phyloP scores from a whole-genome alignment of 1,140 invertebrate species.

The Pseudomyrmex flavicornis region DNA sequence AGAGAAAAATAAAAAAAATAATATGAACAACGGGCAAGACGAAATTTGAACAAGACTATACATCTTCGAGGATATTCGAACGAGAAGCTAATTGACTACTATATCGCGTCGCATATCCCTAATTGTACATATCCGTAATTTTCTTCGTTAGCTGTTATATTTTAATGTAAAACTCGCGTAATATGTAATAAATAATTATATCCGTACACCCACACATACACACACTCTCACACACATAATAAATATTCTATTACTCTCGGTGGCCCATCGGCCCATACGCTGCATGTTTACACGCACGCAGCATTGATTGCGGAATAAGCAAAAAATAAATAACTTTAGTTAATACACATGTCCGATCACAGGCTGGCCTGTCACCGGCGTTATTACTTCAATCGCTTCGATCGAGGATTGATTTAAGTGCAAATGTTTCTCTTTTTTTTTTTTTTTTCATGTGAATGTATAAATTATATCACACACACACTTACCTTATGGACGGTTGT shows the following conservation, averaged over 20 bases:
- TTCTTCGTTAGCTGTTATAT: constrained; percentile 63
- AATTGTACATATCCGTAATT: constrained; percentile 72
- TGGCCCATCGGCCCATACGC: constrained; percentile 37
- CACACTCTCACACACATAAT: constrained; percentile 30
- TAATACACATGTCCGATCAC: constrained; percentile 37
- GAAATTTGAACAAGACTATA: constrained; percentile 20
- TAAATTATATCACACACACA: constrained; percentile 64
- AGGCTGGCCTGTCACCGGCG: constrained; percentile 63
- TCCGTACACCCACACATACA: constrained; percentile 38
- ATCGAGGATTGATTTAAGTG: constrained; percentile 48
- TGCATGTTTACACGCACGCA: constrained; percentile 57
- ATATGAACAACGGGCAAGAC: constrained; percentile 5
- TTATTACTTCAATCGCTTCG: neutral
- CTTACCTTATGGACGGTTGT: constrained; percentile 49
- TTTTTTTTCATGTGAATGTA: constrained; percentile 64
- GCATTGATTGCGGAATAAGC: neutral
- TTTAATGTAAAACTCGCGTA: constrained; percentile 50
- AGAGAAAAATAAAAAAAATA: neutral
- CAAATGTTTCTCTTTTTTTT: constrained; percentile 58
- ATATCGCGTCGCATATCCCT: constrained; percentile 64
- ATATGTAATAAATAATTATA: constrained; percentile 44
- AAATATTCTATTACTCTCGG: constrained; percentile 10
- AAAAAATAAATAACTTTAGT: constrained; percentile 38
- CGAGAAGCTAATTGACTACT: constrained; percentile 17
- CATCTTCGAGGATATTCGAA: constrained; percentile 32